A percentile compares a stretch with the other conserved stretches of the same genome.
Conservation (phyloP, 2,888 invertebrate genomes). For the Callimorpha dominula region DNA sequence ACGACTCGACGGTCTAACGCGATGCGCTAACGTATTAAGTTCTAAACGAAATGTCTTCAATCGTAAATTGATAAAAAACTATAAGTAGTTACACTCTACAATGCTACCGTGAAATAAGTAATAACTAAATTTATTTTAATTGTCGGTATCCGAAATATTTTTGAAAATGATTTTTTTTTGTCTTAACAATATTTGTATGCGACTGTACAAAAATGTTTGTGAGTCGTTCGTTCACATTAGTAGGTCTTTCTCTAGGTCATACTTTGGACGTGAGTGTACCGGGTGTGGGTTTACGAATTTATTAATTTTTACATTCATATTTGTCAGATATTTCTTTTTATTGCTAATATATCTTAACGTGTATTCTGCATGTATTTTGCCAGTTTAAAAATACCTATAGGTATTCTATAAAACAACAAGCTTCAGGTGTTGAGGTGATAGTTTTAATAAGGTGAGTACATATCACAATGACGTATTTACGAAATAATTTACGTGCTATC, state of each 20-base stretch:
- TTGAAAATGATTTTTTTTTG: constrained; percentile 32
- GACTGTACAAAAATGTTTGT: constrained; percentile 56
- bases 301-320: constrained; percentile 26
- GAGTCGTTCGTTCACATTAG: constrained; percentile 46
- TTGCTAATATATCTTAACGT: no score
- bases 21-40: constrained; percentile 52
- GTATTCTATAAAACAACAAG: no score
- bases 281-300: constrained; percentile 25
- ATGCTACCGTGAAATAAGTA: constrained; percentile 32
- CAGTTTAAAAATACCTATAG: no score
- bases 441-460: no score
- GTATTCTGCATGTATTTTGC: no score
- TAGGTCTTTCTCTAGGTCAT: constrained; percentile 35
- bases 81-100: constrained; percentile 12
- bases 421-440: no score
- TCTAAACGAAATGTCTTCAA: constrained; percentile 30
- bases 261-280: constrained; percentile 38
- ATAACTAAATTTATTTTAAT: constrained; percentile 22
- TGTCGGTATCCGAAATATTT: constrained; percentile 21
- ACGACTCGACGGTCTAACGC: constrained; percentile 58
- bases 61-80: constrained; percentile 39
- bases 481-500: no score
- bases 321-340: constrained; percentile 13
- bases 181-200: constrained; percentile 32
- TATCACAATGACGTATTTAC: no score